Base-by-base conservation (phyloP, 2,797 vertebrate species). In the Etheostoma nigrum region DNA sequence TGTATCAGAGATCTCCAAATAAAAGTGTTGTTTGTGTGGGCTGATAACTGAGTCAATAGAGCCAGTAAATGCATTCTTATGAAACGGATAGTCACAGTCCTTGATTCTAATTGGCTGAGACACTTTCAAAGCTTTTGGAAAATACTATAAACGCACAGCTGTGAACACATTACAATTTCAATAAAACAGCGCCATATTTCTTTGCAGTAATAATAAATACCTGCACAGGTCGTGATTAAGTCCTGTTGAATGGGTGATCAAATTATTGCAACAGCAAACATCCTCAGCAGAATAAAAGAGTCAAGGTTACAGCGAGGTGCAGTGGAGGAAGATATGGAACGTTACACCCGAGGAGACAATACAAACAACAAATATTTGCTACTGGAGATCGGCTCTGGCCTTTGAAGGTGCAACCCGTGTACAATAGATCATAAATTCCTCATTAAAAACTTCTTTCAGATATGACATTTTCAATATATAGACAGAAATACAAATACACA, bases 11-110 rank as follows among this genome's bases (percentile, higher is more conserved):
- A 40, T 11, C 3, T 40, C 10, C 36, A 40, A 11, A 40, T 40
- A 40, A 11, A 40, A 40, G 52, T 51, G 40, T 58, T 52, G 42
- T 44, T 4, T 44, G 42, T 44, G 13, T 44, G 42, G 12, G 42
- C 5, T 44, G 42, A 12, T 11, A 11, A 40, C 36, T 40, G 36
- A 40, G 36, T 84, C 66, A 79, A 71, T 62, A 54, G 49, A 64
- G 23, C 18, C 70, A 68, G 70, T 74, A 79, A 76, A 73, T 59
- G 48, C 27, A 67, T 73, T 67, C n/a, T 44, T 74, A 40, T 45
- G 33, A n/a, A 65, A 74, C 1, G 3, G 10, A 40, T 11, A 40
- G 36, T 40, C 36, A 12, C 36, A 10, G 36, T 40, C 36, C 10
- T 40, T 12, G 10, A 40, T 40, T 40, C 11, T 40, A 11, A 40